Evolutionary conservation across 2,888 invertebrate genomes (phyloP), one percentile per base, ranked within the genome.

Genomic region (Poecilobothrus nobilitatus): DNA sequence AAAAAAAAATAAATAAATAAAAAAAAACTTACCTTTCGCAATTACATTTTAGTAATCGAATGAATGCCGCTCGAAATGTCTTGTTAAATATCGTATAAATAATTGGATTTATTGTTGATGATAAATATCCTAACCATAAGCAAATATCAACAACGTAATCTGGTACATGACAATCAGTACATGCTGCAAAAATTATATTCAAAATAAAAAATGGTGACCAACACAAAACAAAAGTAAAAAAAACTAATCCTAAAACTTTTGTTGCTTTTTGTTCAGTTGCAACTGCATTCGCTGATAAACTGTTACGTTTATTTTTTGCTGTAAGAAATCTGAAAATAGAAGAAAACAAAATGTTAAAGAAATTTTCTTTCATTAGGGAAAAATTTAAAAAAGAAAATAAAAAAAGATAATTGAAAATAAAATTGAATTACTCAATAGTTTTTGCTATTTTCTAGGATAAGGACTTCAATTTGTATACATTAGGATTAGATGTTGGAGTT

Each of bases 251-350:
- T 8, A 96, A 84, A 1, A 82, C 82, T 83, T 96, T 95, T 68
- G 95, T 94, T 1, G 97, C 97, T 78, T 96, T 97, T 80, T 96
- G 95, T 80, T 97, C 95, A 41, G 91, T 91, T n/a, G 91, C 91
- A 2, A 92, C 92, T 0, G 91, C 90, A 77, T 91, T 91, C 12
- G 90, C 90, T 1, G 91, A 89, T 72, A 91, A 79, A 3, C 88
- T 88, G 74, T 89, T 87, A 18, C 89, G 86, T 76, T 89, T 91
- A 74, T 85, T 87, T 71, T 89, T 85, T 71, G 86, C 89, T 61
- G 89, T 87, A 61, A 91, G 81, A 76, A 91, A 88, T 76, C 90
- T 90, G 84, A 15, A 82, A 77, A 70, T 27, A 27, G 3, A 27
- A 27, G 5, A n/a, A n/a, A n/a, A n/a, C n/a, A n/a, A n/a, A n/a